Conservation (phyloP, 2,113 vertebrate genomes). For the Poecile atricapillus region DNA sequence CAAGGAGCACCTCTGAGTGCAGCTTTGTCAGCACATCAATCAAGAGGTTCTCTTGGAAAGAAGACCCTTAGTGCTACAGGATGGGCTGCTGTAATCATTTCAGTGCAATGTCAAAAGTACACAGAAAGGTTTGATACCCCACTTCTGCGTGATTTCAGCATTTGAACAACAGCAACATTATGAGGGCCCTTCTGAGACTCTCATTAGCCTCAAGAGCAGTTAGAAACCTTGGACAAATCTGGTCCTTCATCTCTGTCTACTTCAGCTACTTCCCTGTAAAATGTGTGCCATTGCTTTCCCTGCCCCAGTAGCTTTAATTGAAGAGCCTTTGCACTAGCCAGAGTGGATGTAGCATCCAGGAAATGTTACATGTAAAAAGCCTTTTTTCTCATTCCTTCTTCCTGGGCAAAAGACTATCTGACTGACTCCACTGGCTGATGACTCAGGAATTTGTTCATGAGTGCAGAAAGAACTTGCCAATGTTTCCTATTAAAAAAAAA, state of each 20-base stretch:
- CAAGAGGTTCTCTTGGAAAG: neutral
- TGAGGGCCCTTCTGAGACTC: neutral
- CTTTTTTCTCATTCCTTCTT: neutral
- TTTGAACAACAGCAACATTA: neutral
- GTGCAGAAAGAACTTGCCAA: neutral
- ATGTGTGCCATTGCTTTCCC: neutral
- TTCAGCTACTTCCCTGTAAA: neutral
- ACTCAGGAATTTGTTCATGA: neutral
- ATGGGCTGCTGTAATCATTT: neutral
- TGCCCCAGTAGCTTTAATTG: neutral
- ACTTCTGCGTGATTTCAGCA: neutral
- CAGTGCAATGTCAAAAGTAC: neutral
- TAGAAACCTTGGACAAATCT: neutral
- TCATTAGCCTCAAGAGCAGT: neutral
- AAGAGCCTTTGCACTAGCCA: neutral
- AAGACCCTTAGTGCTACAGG: neutral
- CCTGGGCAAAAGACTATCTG: neutral
- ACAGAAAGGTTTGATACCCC: neutral
- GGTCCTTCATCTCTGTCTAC: neutral
- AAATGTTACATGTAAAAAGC: neutral
- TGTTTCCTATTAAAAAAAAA: conserved; percentile 1
- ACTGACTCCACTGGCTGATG: neutral
- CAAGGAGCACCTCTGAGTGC: neutral
- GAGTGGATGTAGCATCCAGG: neutral
- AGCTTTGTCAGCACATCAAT: neutral